Evolutionary conservation across 2,888 invertebrate genomes (phyloP).

Genomic region (Perithous albicinctus): DNA sequence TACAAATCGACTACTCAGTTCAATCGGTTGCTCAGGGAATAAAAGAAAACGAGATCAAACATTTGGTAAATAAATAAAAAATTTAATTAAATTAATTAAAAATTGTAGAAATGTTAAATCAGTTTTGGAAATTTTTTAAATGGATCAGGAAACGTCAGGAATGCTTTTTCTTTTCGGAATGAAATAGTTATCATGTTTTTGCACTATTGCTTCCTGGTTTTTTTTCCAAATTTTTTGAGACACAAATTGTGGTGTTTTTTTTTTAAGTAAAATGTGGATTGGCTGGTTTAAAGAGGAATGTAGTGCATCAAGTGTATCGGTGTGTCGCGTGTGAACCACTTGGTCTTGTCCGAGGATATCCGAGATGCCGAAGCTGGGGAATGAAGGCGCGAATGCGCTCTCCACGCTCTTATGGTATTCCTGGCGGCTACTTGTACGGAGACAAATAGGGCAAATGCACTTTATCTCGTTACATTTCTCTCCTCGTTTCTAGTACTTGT

Average conservation of each 20-base stretch:
- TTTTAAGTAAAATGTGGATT: not conserved
- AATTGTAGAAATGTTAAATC: too few relatives aligned
- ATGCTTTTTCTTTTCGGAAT: too few relatives aligned
- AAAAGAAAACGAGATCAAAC: too few relatives aligned
- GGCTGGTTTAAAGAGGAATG: not conserved
- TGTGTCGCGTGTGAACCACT: constrained; percentile 26
- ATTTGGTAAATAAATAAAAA: too few relatives aligned
- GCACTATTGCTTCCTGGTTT: constrained; percentile 22
- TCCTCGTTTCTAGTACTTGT: constrained; percentile 43
- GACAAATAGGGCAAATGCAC: constrained; percentile 73
- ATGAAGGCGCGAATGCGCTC: constrained; percentile 40
- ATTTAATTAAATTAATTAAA: too few relatives aligned
- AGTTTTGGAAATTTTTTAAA: too few relatives aligned
- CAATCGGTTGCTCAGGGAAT: constrained; percentile 67
- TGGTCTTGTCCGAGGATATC: constrained; percentile 12
- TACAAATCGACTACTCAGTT: constrained; percentile 75
- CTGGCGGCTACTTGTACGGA: constrained; percentile 70
- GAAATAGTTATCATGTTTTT: too few relatives aligned
- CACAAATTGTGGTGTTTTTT: not conserved
- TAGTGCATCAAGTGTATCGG: constrained; percentile 4
- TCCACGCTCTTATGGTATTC: constrained; percentile 61
- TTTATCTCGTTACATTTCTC: constrained; percentile 64
- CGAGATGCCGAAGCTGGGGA: constrained; percentile 2
- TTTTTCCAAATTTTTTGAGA: constrained; percentile 37
- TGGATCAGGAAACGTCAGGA: too few relatives aligned